Base-by-base conservation (phyloP, 2,113 vertebrate genomes). In the Nibea coibor region DNA sequence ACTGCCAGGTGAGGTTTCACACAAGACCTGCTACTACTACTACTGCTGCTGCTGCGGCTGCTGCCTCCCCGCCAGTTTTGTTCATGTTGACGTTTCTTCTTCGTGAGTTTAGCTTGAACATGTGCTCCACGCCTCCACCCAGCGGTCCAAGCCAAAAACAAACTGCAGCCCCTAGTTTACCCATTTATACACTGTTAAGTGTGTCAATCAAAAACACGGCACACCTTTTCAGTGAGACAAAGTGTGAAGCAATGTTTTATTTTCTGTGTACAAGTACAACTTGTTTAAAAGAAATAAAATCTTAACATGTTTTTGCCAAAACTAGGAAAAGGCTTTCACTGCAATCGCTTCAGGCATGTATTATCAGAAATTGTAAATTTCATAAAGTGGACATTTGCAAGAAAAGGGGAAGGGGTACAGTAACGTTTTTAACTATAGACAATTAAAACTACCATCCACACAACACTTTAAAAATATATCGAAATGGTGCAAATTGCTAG, bases 171-270 rank as follows among this genome's bases (percentile, higher is more conserved):
- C 7, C 35, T 39, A 8, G 8, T 39, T 9, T 39, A 39, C 35
- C 35, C 35, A 39, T 39, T 39, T 39, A 35, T 35, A 39, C 5
- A 35, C 35, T 35, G 35, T 35, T 35, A 35, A 9, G 8, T 45
- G 3, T 6, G 9, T 9, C 24, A 68, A 75, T 64, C 5, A 70
- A 28, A n/a, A 64, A 1, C 28, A 69, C 6, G 0, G 26, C 10
- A 57, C 53, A 2, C 9, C 0, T 31, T 68, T 85, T 78, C 50
- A 89, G 66, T 84, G 76, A 91, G 79, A 88, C 71, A 91, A 89
- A 72, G 73, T 87, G 91, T 92, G 88, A 92, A 92, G 93, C 84
- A 90, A 88, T 75, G 84, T 95, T 95, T 95, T 89, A 92, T 94
- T 94, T 93, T 87, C 80, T 84, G 84, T 93, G 90, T 89, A 87